Evolutionary conservation across 2,113 vertebrate genomes (phyloP), one percentile per base, ranked within the genome.

Genomic region (Cynoglossus semilaevis): DNA sequence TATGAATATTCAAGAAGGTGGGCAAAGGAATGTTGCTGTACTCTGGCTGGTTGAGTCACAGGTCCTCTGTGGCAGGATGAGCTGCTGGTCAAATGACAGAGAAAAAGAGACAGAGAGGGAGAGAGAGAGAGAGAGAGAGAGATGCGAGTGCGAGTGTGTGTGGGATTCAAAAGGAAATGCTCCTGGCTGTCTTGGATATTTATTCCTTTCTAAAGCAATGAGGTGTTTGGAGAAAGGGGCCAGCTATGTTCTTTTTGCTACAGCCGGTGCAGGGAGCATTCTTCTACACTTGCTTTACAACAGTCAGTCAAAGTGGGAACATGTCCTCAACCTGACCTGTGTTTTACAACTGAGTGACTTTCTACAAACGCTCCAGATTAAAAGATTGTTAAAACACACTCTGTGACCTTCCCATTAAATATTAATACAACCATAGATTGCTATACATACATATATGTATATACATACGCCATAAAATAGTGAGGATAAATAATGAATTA

Each of bases 1-100:
- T 53, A 87, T 89, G 88, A 89, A 89, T 90, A 89, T 89, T 86
- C 83, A 88, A 77, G 66, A 82, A 76, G 84, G 74, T 74, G 72
- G 79, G 85, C 71, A 73, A 70, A 81, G 84, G 73, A 87, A 72
- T 40, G 63, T 59, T 79, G 82, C 83, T 72, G 77, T 85, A 85
- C 81, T 74, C 85, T 80, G 81, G 82, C 81, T 74, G n/a, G 87
- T 87, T 91, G 88, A 90, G 87, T 90, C 89, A 90, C 84, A 86
- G 79, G 79, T 86, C 86, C 81, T 88, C 82, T 62, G 89, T 90
- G 88, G 84, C 87, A 88, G 83, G 84, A 87, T 86, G 82, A 82
- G 86, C 83, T 85, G 79, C 80, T 87, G 88, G 89, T 90, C 86
- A 88, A 86, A 91, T 83, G 87, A 85, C 87, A 77, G 75, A 74